A percentile compares a stretch with the other conserved stretches of the same genome.
Conservation (phyloP, 2,888 invertebrate genomes). For the Phasia obesa region DNA sequence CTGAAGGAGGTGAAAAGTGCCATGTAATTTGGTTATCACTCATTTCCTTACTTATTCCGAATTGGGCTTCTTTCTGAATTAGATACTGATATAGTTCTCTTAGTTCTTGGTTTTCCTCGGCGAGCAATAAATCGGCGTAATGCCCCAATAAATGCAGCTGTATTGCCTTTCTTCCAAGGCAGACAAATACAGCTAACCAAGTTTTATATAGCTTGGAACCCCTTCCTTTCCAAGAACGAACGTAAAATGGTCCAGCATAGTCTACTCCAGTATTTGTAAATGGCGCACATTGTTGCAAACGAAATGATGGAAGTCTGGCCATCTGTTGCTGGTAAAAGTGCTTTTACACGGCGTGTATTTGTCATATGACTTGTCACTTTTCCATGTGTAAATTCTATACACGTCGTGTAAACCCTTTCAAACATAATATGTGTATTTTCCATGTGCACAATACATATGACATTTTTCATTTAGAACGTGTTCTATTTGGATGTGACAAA, state of each 20-base stretch:
- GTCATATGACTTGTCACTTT: too few relatives aligned
- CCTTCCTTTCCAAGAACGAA: slow-evolving; percentile 2
- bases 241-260: neutral
- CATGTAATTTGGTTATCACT: neutral
- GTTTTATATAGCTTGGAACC: neutral
- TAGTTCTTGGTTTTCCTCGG: too few relatives aligned
- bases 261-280: neutral
- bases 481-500: too few relatives aligned
- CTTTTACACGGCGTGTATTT: too few relatives aligned
- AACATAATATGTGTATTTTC: too few relatives aligned
- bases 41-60: neutral
- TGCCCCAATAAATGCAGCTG: neutral
- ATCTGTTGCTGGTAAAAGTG: neutral
- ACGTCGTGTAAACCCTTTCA: too few relatives aligned
- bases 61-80: too few relatives aligned
- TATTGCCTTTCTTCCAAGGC: neutral
- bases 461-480: too few relatives aligned
- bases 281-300: neutral
- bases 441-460: too few relatives aligned
- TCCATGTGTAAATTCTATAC: too few relatives aligned
- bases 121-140: neutral
- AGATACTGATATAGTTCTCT: too few relatives aligned
- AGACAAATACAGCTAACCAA: neutral
- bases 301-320: neutral
- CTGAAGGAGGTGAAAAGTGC: neutral